Evolutionary conservation across 2,113 vertebrate genomes (phyloP).

Genomic region (Centrocercus urophasianus): DNA sequence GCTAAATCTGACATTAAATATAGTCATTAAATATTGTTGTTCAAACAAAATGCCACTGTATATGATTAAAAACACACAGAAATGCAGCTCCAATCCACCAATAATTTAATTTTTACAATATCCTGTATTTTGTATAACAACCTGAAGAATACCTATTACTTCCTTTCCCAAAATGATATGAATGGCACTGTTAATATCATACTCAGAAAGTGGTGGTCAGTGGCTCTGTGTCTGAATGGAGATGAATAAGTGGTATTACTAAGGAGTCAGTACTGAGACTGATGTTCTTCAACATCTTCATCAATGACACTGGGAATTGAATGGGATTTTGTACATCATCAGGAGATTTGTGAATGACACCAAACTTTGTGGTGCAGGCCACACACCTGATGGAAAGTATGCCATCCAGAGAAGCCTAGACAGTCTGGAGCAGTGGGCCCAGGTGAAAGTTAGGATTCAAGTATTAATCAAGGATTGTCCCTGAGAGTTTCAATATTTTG

Average conservation of each 20-base stretch:
- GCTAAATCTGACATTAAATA: neutral
- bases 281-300: neutral
- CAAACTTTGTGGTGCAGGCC: neutral
- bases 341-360: neutral
- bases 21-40: neutral
- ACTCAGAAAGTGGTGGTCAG: neutral
- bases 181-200: neutral
- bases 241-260: neutral
- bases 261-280: neutral
- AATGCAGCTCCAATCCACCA: neutral
- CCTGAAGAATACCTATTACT: neutral
- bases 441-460: neutral
- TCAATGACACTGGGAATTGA: too few species aligned
- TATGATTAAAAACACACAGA: neutral
- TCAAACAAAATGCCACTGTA: neutral
- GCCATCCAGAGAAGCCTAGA: neutral
- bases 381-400: neutral
- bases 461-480: neutral
- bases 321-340: neutral
- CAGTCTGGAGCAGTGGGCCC: neutral
- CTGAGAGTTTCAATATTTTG: neutral
- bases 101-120: neutral
- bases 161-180: neutral
- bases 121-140: neutral
- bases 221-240: neutral